Evolutionary conservation across 2,113 vertebrate species (phyloP).

Genomic region (Hippocampus comes): DNA sequence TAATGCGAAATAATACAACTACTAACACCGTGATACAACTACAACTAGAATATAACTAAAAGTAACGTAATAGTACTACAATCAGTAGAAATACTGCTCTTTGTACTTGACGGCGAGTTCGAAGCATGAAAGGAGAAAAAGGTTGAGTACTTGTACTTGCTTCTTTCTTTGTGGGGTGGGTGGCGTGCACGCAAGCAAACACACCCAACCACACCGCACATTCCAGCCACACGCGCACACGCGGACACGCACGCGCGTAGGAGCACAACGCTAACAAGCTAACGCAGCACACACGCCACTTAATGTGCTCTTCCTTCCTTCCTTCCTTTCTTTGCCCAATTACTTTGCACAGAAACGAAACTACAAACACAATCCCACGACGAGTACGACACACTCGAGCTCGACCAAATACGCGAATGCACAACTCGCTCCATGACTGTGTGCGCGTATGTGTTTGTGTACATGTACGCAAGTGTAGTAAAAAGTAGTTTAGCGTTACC

Average conservation of each 20-base stretch:
- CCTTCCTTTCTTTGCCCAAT: background rate
- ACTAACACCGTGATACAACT: too few relatives aligned
- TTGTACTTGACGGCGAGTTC: too few relatives aligned
- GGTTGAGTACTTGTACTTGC: background rate
- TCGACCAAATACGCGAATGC: background rate
- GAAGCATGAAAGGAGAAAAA: background rate
- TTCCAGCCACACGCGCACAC: background rate
- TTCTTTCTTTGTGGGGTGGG: background rate
- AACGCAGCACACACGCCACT: background rate
- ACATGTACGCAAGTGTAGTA: background rate
- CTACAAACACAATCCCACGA: background rate
- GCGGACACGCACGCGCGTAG: background rate
- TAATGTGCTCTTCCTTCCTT: background rate
- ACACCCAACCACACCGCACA: conserved; percentile 6
- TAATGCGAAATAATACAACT: too few relatives aligned
- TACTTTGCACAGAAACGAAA: background rate
- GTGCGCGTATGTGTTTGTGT: background rate
- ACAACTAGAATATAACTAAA: too few relatives aligned
- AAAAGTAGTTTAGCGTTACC: background rate
- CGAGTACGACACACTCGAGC: background rate
- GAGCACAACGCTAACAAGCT: background rate
- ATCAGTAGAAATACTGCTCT: too few relatives aligned
- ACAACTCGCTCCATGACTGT: background rate
- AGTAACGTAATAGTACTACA: too few relatives aligned
- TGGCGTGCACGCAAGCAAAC: background rate